Percentiles rank a stretch among this genome's conserved stretches.
These are phyloP conservation scores for Phrixothrix hirtus DNA, from an alignment of 2,888 invertebrate species.

Conservation along the genomic window DNA sequence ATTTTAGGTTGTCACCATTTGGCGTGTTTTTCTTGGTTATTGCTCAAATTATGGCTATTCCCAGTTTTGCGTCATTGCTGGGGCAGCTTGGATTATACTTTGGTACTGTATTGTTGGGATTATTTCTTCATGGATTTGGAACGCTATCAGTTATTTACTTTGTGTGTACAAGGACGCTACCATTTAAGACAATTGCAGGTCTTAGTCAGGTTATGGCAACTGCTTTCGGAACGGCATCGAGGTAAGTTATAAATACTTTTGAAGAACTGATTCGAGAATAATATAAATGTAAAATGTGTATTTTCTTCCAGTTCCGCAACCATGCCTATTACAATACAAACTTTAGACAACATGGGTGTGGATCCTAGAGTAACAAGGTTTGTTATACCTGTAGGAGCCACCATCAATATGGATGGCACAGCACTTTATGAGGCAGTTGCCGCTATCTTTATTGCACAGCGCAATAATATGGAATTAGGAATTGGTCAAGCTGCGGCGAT, in stretches of 20 bases:
- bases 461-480: slow-evolving; percentile 78
- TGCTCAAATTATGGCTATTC: slow-evolving; percentile 89
- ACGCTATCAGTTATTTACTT: slow-evolving; percentile 87
- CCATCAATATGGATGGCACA: slow-evolving; percentile 98
- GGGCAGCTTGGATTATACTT: slow-evolving; percentile 92
- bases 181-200: slow-evolving; percentile 78
- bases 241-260: too few species aligned
- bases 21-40: slow-evolving; percentile 89
- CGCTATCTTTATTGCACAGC: slow-evolving; percentile 95
- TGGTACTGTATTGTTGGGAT: slow-evolving; percentile 87
- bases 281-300: too few species aligned
- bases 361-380: slow-evolving; percentile 92
- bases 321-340: slow-evolving; percentile 92
- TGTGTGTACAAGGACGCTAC: slow-evolving; percentile 77
- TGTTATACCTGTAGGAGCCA: slow-evolving; percentile 95
- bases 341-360: slow-evolving; percentile 88
- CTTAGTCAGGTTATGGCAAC: slow-evolving; percentile 92
- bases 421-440: slow-evolving; percentile 98
- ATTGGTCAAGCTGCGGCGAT: slow-evolving; percentile 90
- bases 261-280: too few species aligned
- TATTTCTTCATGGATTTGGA: slow-evolving; percentile 89
- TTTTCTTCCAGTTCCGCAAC: slow-evolving; percentile 75
- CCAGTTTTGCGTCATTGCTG: slow-evolving; percentile 80
- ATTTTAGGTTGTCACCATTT: slow-evolving; percentile 80
- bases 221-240: slow-evolving; percentile 95